A percentile compares a stretch with the other conserved stretches of the same genome.
These are phyloP conservation scores for Notamacropus eugenii DNA, from an alignment of 2,797 vertebrate genomes.

Conservation along the genomic window DNA sequence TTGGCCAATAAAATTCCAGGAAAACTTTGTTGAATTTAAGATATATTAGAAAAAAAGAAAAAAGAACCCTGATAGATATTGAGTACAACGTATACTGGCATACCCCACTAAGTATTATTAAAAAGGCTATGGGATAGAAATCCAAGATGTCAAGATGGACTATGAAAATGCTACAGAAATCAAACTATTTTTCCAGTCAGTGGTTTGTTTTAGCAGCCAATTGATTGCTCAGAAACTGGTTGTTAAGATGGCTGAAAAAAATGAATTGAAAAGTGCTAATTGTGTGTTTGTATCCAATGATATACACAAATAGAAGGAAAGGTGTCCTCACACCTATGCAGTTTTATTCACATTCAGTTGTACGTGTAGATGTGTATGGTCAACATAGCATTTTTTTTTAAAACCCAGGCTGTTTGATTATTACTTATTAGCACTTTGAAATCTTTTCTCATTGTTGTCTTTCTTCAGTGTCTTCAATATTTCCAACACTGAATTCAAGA, in stretches of 20 bases:
- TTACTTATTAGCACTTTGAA: conserved; percentile 51
- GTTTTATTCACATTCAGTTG: conserved; percentile 37
- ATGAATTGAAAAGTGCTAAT: conserved; percentile 32
- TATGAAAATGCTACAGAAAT: conserved; percentile 28
- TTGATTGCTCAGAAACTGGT: conserved; percentile 8
- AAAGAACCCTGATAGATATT: not conserved
- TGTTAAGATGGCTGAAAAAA: conserved; percentile 16
- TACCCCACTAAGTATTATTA: not conserved
- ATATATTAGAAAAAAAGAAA: not conserved
- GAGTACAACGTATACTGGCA: not conserved
- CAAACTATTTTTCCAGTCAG: not conserved
- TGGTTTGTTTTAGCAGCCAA: not conserved
- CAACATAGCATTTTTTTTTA: conserved; percentile 2
- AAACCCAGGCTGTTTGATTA: conserved; percentile 10
- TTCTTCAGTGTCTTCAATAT: conserved; percentile 56
- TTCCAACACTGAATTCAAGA: conserved; percentile 61
- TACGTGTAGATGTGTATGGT: not conserved
- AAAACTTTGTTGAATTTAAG: not conserved
- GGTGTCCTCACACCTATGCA: not conserved
- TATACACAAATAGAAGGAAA: not conserved
- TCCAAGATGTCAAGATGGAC: not conserved
- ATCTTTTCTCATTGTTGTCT: conserved; percentile 15
- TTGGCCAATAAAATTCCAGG: not conserved
- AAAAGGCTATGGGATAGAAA: not conserved
- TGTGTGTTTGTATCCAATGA: not conserved